These are phyloP conservation scores for Nysson spinosus DNA, from an alignment of 2,888 invertebrate species.

Conservation along the genomic window DNA sequence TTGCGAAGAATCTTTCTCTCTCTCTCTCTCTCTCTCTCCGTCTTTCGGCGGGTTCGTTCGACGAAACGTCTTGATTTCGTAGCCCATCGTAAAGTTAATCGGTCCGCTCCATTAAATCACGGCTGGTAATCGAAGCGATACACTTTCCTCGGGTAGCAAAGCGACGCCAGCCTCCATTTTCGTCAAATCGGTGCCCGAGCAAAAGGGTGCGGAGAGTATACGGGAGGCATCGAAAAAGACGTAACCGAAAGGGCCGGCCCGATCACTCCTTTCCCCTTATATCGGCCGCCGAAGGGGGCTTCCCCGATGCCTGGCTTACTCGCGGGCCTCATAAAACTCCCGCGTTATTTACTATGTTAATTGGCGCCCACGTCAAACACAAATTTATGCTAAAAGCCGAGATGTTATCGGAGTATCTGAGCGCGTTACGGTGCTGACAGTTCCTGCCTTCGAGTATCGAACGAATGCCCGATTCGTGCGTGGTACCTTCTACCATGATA, in stretches of 20 bases:
- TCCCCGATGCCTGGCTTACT: slow-evolving; percentile 4
- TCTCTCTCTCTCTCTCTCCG: slow-evolving; percentile 9
- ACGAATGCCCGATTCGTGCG: slow-evolving; percentile 18
- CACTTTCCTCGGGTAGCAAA: slow-evolving; percentile 7
- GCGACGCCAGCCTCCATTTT: slow-evolving; percentile 27
- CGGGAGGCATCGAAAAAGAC: too few species aligned
- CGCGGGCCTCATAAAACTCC: slow-evolving; percentile 40
- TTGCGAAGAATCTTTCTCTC: slow-evolving; percentile 19
- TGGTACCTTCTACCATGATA: slow-evolving; percentile 43
- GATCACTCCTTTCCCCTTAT: slow-evolving; percentile 21
- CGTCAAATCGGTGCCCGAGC: slow-evolving; percentile 27
- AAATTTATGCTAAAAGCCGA: slow-evolving; percentile 73
- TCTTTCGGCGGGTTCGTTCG: neutral
- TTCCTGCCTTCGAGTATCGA: slow-evolving; percentile 52
- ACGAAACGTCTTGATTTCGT: slow-evolving; percentile 51
- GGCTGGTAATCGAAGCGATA: slow-evolving; percentile 40
- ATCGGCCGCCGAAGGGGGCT: slow-evolving; percentile 21
- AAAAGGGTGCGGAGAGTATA: too few species aligned
- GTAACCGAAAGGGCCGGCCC: slow-evolving; percentile 1
- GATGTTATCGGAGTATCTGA: slow-evolving; percentile 65
- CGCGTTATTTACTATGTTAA: slow-evolving; percentile 73
- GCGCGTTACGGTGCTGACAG: slow-evolving; percentile 65
- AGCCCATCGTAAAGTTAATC: slow-evolving; percentile 53
- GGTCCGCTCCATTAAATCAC: slow-evolving; percentile 52
- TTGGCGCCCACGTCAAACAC: slow-evolving; percentile 71